Conservation (phyloP, 2,113 vertebrate species). For the Cygnus atratus region DNA sequence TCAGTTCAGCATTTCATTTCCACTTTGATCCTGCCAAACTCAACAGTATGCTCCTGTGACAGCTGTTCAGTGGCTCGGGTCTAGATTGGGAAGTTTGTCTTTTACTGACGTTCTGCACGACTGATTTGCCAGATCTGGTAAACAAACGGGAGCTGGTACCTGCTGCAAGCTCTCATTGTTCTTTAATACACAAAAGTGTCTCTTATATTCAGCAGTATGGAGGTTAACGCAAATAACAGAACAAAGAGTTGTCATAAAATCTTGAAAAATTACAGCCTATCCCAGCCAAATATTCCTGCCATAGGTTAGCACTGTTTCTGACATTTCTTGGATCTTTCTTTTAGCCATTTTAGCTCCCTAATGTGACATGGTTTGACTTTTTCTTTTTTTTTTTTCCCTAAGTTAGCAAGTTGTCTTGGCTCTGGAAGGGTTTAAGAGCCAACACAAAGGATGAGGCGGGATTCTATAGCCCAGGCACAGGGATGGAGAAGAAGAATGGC, state of each 20-base stretch:
- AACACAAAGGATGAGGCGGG: not conserved
- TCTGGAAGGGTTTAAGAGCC: not conserved
- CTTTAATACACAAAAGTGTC: not conserved
- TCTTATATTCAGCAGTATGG: not conserved
- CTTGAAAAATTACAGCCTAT: not conserved
- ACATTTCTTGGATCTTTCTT: not conserved
- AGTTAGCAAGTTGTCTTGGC: not conserved
- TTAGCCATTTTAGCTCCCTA: not conserved
- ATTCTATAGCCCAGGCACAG: not conserved
- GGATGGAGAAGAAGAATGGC: not conserved
- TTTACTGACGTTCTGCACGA: not conserved
- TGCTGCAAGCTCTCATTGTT: not conserved
- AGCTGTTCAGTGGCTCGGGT: not conserved
- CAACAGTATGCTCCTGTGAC: not conserved
- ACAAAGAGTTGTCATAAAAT: not conserved
- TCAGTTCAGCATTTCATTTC: conserved; percentile 4
- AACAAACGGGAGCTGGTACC: not conserved
- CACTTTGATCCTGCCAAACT: not conserved
- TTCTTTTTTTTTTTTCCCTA: not conserved
- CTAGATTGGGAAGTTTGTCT: not conserved
- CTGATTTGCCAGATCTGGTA: not conserved
- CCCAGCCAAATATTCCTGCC: not conserved
- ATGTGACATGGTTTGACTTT: not conserved
- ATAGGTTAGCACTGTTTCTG: not conserved
- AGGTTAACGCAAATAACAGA: not conserved